These are phyloP conservation scores for Siniperca scherzeri DNA, from an alignment of 2,797 vertebrate genomes.

Conservation along the genomic window DNA sequence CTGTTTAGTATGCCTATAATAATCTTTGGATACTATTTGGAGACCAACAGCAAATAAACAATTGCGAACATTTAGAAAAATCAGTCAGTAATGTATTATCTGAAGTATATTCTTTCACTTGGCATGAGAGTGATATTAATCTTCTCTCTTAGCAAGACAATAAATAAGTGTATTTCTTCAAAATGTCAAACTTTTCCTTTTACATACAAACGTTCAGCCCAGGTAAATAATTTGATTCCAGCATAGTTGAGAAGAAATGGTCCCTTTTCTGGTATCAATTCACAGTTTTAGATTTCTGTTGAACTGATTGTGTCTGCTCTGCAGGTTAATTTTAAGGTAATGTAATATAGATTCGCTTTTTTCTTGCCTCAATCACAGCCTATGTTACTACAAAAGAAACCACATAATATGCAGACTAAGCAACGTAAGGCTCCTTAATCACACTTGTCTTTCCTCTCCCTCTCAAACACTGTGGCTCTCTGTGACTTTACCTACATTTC, in stretches of 20 bases:
- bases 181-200: neutral
- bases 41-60: no score
- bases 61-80: no score
- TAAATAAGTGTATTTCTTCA: no score
- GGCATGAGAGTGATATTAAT: no score
- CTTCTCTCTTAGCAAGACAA: no score
- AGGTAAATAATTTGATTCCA: neutral
- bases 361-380: neutral
- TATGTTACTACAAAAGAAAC: slow-evolving; percentile 5
- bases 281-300: neutral
- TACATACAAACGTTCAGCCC: neutral
- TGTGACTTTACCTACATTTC: slow-evolving; percentile 72
- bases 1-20: no score
- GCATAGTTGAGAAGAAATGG: neutral
- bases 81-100: no score
- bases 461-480: slow-evolving; percentile 77
- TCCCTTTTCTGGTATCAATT: neutral
- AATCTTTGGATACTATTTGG: no score
- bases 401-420: slow-evolving; percentile 12
- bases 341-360: neutral
- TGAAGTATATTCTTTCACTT: no score
- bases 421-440: slow-evolving; percentile 34
- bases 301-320: neutral
- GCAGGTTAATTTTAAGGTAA: slow-evolving; percentile 7
- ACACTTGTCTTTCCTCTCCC: slow-evolving; percentile 55